phyloP scores from a whole-genome alignment of 2,888 invertebrate genomes.

The Orgyia antiqua region DNA sequence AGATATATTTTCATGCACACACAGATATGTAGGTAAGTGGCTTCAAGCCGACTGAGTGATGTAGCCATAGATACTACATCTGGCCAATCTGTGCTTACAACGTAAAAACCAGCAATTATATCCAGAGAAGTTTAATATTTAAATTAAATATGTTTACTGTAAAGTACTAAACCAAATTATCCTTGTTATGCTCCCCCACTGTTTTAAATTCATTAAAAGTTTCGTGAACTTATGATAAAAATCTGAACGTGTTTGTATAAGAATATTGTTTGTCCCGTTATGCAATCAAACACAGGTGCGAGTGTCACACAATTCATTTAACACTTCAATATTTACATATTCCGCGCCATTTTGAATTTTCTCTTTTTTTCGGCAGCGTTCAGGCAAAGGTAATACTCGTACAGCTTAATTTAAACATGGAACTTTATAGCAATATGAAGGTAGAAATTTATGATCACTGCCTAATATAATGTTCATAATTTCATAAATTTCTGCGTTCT shows the following conservation, averaged over 20 bases:
- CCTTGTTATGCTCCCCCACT: slow-evolving; percentile 24
- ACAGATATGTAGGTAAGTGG: too few species aligned
- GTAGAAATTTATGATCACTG: slow-evolving; percentile 29
- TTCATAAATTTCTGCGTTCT: slow-evolving; percentile 12
- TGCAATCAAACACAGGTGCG: slow-evolving; percentile 32
- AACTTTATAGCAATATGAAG: slow-evolving; percentile 35
- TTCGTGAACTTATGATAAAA: slow-evolving; percentile 26
- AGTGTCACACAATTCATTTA: slow-evolving; percentile 47
- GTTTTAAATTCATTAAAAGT: slow-evolving; percentile 20
- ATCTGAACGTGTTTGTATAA: slow-evolving; percentile 23
- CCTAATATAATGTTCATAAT: slow-evolving; percentile 14
- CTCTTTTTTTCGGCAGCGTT: slow-evolving; percentile 21
- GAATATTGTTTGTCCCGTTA: slow-evolving; percentile 44
- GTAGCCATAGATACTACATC: too few species aligned
- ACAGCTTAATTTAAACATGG: slow-evolving; percentile 51
- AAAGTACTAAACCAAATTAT: slow-evolving; percentile 26
- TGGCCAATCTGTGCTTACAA: too few species aligned
- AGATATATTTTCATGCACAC: too few species aligned
- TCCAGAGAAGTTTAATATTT: too few species aligned
- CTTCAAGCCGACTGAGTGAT: too few species aligned
- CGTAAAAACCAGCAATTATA: too few species aligned
- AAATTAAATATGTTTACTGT: too few species aligned
- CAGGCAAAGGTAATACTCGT: slow-evolving; percentile 26
- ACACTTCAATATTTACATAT: slow-evolving; percentile 26
- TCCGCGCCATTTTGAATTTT: slow-evolving; percentile 19